Conservation (phyloP, 2,888 invertebrate genomes). For the Tanypteryx hageni region DNA sequence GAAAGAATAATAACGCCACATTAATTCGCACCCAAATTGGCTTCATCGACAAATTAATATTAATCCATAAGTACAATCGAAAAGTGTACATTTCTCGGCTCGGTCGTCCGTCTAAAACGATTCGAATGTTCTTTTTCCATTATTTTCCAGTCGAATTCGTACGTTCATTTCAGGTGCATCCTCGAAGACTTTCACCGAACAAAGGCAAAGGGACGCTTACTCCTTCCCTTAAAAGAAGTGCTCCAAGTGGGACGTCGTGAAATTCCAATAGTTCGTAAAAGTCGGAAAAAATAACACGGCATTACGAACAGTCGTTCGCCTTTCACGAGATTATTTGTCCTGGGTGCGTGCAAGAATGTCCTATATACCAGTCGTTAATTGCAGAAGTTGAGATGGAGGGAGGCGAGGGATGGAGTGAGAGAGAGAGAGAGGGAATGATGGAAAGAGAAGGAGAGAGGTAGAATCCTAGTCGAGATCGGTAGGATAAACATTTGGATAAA, state of each 20-base stretch:
- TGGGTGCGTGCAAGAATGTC: neutral
- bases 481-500: neutral
- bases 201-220: neutral
- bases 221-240: neutral
- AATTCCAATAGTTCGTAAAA: slow-evolving; percentile 16
- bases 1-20: no score
- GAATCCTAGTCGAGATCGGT: neutral
- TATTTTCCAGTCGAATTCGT: neutral
- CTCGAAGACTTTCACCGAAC: no score
- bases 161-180: no score
- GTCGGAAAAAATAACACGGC: neutral
- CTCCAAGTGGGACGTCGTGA: neutral
- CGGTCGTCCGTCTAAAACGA: neutral
- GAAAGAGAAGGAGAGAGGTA: slow-evolving; percentile 1
- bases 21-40: neutral
- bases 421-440: neutral
- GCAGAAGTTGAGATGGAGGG: neutral
- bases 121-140: neutral
- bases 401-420: neutral
- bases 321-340: neutral
- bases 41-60: neutral
- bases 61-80: neutral
- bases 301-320: neutral
- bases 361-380: slow-evolving; percentile 12
- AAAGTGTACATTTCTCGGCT: neutral